phyloP scores from a whole-genome alignment of 2,113 vertebrate genomes.

The Catharus minimus region DNA sequence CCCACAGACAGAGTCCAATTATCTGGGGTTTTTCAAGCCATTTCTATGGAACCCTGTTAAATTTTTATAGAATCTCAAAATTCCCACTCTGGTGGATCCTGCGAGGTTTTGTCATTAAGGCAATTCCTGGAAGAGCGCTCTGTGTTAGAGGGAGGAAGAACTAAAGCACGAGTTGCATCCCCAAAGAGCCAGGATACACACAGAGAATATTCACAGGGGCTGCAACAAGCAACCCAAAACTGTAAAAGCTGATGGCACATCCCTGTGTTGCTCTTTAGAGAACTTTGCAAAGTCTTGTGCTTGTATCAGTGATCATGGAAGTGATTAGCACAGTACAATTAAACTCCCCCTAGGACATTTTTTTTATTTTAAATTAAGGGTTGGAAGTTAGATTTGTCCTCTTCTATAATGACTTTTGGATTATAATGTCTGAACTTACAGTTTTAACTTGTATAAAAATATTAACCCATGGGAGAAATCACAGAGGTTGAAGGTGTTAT shows the following conservation, averaged over 20 bases:
- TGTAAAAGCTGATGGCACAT: neutral
- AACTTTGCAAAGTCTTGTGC: neutral
- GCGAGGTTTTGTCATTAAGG: neutral
- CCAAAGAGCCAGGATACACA: neutral
- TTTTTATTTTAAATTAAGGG: neutral
- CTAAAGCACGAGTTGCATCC: neutral
- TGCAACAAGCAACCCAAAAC: neutral
- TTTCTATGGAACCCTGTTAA: neutral
- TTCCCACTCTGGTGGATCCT: neutral
- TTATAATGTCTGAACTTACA: neutral
- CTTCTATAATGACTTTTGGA: neutral
- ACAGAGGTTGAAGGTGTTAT: neutral
- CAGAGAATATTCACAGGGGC: neutral
- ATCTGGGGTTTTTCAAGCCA: neutral
- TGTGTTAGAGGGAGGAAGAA: neutral
- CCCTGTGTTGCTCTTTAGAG: conserved; percentile 5
- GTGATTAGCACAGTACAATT: neutral
- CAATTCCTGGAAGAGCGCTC: neutral
- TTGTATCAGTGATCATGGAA: neutral
- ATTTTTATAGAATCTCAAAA: conserved; percentile 3
- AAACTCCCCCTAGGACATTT: neutral
- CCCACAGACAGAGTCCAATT: neutral
- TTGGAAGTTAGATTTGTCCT: neutral
- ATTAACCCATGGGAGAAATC: neutral
- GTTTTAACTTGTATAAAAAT: neutral